Conservation (phyloP, 2,888 invertebrate genomes). For the Cephalotes varians region DNA sequence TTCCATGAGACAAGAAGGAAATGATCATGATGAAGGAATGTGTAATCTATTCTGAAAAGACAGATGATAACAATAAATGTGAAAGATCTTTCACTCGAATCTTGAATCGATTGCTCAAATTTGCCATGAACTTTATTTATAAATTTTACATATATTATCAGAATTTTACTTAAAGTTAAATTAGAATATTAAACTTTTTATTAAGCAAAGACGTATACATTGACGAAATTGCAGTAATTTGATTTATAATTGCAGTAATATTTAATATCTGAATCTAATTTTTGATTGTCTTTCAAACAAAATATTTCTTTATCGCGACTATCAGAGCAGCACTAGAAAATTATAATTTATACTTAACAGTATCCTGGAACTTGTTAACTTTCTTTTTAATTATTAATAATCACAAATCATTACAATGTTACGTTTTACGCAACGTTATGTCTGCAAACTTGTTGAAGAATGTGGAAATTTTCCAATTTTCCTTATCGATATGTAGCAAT, state of each 20-base stretch:
- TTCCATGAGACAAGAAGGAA: conserved; percentile 11
- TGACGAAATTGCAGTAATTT: neutral
- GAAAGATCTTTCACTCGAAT: conserved; percentile 64
- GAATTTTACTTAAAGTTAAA: neutral
- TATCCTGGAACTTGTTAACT: conserved; percentile 1
- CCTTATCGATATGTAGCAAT: neutral
- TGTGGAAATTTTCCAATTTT: conserved; percentile 20
- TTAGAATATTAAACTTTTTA: conserved; percentile 15
- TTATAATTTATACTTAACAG: neutral
- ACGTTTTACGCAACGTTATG: neutral
- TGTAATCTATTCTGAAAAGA: conserved; percentile 72
- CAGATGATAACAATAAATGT: conserved; percentile 59
- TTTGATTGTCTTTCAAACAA: neutral
- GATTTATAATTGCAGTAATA: neutral
- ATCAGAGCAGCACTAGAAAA: conserved; percentile 21
- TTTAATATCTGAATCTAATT: neutral
- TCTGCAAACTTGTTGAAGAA: conserved; percentile 6
- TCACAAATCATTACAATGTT: neutral
- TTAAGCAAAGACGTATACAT: neutral
- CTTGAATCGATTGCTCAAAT: conserved; percentile 36
- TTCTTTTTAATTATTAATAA: conserved; percentile 13
- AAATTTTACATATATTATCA: neutral
- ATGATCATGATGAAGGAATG: conserved; percentile 57
- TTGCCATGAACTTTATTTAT: conserved; percentile 1
- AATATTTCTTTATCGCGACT: neutral